Evolutionary conservation across 37 sponge, comb jelly and placozoan genomes (phyloP).

Genomic region (Cliona cf. orientalis): DNA sequence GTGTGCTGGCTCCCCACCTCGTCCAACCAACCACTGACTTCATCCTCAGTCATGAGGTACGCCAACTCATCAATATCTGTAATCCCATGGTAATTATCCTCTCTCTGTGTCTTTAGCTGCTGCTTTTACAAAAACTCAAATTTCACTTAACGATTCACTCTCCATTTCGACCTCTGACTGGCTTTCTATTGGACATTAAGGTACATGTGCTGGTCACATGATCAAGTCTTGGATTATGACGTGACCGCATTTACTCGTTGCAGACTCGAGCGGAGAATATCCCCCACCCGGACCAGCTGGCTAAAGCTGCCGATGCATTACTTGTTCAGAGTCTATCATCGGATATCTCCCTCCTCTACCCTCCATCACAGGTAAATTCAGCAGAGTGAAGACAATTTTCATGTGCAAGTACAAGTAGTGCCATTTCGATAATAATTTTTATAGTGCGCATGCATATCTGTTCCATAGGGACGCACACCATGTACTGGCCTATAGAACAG

Average conservation of each 20-base stretch:
- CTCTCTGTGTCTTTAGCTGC: constrained; percentile 47
- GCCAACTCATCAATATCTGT: neutral
- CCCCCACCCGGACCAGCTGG: constrained; percentile 59
- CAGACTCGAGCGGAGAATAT: constrained; percentile 62
- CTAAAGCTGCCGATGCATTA: constrained; percentile 65
- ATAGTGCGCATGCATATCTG: no score
- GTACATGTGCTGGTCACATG: constrained; percentile 25
- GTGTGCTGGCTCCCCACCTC: constrained; percentile 38
- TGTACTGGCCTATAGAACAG: neutral
- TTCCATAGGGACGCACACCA: no score
- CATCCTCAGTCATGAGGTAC: constrained; percentile 77
- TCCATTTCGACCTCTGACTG: constrained; percentile 89
- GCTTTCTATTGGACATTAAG: constrained; percentile 90
- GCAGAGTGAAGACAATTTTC: no score
- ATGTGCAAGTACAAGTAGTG: no score
- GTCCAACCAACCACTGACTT: constrained; percentile 22
- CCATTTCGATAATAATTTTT: no score
- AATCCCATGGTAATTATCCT: neutral
- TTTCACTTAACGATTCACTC: constrained; percentile 88
- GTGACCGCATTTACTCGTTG: neutral
- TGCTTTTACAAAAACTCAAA: constrained; percentile 72
- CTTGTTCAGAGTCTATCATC: constrained; percentile 65
- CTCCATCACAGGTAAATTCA: constrained; percentile 91
- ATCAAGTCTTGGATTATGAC: neutral
- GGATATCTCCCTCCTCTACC: constrained; percentile 71